These are phyloP conservation scores for Drosophila merina DNA, from an alignment of 2,888 invertebrate species.

Conservation along the genomic window DNA sequence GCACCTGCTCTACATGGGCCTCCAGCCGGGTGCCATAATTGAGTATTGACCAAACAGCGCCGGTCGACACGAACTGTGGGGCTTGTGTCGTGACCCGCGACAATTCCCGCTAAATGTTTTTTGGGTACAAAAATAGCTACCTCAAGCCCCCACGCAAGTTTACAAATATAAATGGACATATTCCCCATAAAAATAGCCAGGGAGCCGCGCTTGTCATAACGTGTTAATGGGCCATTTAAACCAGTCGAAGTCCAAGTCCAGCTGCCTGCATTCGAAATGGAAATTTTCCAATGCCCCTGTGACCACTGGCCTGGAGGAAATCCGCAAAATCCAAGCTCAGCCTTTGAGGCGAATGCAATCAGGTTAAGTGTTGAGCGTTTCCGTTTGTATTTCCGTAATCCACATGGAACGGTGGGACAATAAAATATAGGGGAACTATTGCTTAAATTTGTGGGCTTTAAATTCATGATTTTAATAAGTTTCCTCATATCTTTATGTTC, in stretches of 20 bases:
- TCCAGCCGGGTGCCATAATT: slow-evolving; percentile 44
- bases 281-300: slow-evolving; percentile 19
- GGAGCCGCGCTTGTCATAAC: slow-evolving; percentile 15
- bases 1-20: slow-evolving; percentile 17
- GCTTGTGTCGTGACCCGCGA: slow-evolving; percentile 65
- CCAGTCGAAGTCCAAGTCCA: background rate
- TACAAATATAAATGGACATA: slow-evolving; percentile 21
- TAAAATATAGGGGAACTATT: background rate
- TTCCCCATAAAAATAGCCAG: slow-evolving; percentile 14
- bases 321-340: slow-evolving; percentile 58
- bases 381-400: slow-evolving; percentile 47
- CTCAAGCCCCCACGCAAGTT: slow-evolving; percentile 5
- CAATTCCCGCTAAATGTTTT: slow-evolving; percentile 54
- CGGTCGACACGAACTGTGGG: slow-evolving; percentile 17
- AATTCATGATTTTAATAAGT: background rate
- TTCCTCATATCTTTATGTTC: too few species aligned
- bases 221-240: slow-evolving; percentile 61
- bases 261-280: slow-evolving; percentile 20
- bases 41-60: slow-evolving; percentile 74
- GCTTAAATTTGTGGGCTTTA: too few species aligned
- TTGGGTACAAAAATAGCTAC: slow-evolving; percentile 37
- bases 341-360: slow-evolving; percentile 62
- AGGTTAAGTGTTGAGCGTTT: slow-evolving; percentile 65
- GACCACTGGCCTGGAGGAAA: slow-evolving; percentile 5
- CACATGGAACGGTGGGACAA: slow-evolving; percentile 25